Evolutionary conservation across 2,888 invertebrate species (phyloP).

Genomic region (Netelia fuscicornis): DNA sequence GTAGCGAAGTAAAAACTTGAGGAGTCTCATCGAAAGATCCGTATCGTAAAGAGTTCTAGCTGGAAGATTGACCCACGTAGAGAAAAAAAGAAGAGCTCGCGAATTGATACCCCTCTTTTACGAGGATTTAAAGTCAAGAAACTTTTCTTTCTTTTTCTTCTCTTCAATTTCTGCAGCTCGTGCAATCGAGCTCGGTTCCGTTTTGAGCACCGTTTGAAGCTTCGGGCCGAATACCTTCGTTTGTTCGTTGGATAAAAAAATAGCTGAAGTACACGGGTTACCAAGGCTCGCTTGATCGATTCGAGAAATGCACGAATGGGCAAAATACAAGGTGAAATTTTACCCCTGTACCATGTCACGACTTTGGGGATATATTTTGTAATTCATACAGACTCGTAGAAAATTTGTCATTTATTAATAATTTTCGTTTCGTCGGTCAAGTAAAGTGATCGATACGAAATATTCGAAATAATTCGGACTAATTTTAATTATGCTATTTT

Average conservation of each 20-base stretch:
- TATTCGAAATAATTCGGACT: too few relatives aligned
- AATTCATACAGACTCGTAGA: background rate
- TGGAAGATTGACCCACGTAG: background rate
- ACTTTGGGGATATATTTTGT: background rate
- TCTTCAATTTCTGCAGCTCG: background rate
- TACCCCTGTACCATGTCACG: background rate
- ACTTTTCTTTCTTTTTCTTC: background rate
- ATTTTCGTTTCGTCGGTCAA: background rate
- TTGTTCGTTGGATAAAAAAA: slow-evolving; percentile 23
- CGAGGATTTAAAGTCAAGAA: slow-evolving; percentile 13
- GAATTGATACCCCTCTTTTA: slow-evolving; percentile 25
- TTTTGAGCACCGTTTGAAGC: background rate
- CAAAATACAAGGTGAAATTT: background rate
- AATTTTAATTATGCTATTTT: too few relatives aligned
- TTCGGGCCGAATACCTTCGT: slow-evolving; percentile 26
- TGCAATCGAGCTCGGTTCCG: background rate
- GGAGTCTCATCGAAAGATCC: slow-evolving; percentile 87
- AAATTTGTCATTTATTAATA: background rate
- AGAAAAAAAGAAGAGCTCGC: background rate
- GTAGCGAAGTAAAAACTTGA: slow-evolving; percentile 90
- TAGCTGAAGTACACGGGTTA: slow-evolving; percentile 64
- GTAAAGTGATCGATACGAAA: too few relatives aligned
- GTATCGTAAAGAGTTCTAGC: slow-evolving; percentile 39
- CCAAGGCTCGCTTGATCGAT: slow-evolving; percentile 77
- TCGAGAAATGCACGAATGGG: slow-evolving; percentile 30